Percentiles rank a stretch among this genome's conserved stretches.
Conservation (phyloP, 2,797 vertebrate genomes). For the Dryobates pubescens region DNA sequence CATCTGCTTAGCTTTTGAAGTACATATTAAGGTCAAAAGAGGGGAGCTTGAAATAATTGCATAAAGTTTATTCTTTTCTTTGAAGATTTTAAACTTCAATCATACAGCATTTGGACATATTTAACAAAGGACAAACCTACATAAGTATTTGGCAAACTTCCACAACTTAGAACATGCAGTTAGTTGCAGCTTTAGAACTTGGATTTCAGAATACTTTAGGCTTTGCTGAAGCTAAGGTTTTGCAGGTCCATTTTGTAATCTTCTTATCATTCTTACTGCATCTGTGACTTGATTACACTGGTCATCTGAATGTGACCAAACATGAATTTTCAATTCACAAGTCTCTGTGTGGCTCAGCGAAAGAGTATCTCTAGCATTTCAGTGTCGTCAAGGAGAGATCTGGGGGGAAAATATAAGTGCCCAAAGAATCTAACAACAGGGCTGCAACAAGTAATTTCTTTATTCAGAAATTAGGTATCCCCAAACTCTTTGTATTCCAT, state of each 20-base stretch:
- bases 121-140: conserved; percentile 49
- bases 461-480: background rate
- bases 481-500: background rate
- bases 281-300: background rate
- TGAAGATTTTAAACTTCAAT: conserved; percentile 69
- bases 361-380: background rate
- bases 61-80: conserved; percentile 73
- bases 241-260: background rate
- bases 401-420: background rate
- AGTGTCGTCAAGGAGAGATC: background rate
- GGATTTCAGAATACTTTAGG: background rate
- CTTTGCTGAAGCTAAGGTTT: background rate
- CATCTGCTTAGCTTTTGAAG: conserved; percentile 77
- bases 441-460: background rate
- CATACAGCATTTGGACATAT: conserved; percentile 46
- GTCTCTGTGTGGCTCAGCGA: background rate
- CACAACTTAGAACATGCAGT: background rate
- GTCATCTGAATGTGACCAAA: background rate
- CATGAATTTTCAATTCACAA: background rate
- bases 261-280: background rate
- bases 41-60: conserved; percentile 66
- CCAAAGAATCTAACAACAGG: background rate
- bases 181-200: conserved; percentile 20
- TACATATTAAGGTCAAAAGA: conserved; percentile 66
- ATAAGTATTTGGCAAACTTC: conserved; percentile 26